Evolutionary conservation across 2,113 vertebrate genomes (phyloP), one percentile per base, ranked within the genome.

Genomic region (Chroicocephalus ridibundus): DNA sequence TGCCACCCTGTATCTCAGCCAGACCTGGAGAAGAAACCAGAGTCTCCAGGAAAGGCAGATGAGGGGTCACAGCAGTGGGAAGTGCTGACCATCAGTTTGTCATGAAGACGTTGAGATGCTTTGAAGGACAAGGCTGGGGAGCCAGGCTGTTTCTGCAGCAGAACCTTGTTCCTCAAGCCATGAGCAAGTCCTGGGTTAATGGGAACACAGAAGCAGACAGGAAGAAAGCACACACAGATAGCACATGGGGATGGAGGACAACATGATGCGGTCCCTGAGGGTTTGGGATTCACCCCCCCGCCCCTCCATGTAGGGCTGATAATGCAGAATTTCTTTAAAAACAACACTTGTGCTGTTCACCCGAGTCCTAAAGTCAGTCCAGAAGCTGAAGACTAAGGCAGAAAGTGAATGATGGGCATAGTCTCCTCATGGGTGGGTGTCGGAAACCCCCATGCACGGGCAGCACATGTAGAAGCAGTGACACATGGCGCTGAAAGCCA

Each of bases 391-490:
- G 47, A 57, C 2, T 13, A 32, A 25, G 46, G 9, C 24, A 86
- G 21, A 54, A 46, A 90, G 32, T 6, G 19, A 88, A 47, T 2
- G 3, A 2, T 9, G 47, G 54, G 13, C 58, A 46, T 2, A 32
- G 46, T 3, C 36, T 31, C 22, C 66, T 24, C 4, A 46, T 46
- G 46, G 47, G 10, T 9, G 12, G 31, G 15, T 54, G 31, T 44
- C 15, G 31, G 75, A 42, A 47, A 34, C 22, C 19, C 47, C 19
- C 49, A 5, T 0, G 0, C 49, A 17, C 1, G 0, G 11, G 49
- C 88, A 82, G 65, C 70, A 15, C 49, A n/a, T 0, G 1, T 24
- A 64, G 51, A 10, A 55, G 25, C 69, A 36, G 52, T 0, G 0
- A 25, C 58, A 1, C 13, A 6, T 9, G 32, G 51, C 34, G 3